These are phyloP conservation scores for Enteromius treurensis DNA, from an alignment of 2,797 vertebrate genomes.

Conservation along the genomic window DNA sequence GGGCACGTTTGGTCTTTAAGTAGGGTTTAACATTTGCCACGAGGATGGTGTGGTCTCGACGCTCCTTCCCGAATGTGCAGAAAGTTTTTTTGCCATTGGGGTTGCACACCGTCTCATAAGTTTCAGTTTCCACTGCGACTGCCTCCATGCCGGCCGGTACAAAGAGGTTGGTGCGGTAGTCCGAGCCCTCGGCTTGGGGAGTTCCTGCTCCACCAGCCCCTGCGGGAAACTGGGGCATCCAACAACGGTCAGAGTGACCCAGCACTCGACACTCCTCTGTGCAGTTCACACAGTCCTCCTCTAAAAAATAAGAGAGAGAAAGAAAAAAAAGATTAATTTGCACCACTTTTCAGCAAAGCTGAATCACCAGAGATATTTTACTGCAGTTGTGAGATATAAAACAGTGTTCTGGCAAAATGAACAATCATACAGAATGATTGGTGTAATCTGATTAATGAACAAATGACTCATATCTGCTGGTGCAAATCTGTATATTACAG, in stretches of 20 bases:
- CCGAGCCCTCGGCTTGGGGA: slow-evolving; percentile 95
- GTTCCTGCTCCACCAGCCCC: slow-evolving; percentile 65
- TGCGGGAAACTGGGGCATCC: slow-evolving; percentile 98
- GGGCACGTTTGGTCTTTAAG: slow-evolving; percentile 98
- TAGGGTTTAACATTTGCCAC: slow-evolving; percentile 99
- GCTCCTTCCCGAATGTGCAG: slow-evolving; percentile 99
- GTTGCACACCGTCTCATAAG: slow-evolving; percentile 94
- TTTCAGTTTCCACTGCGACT: slow-evolving; percentile 89
- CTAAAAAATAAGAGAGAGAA: slow-evolving; percentile 72
- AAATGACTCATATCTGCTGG: background rate
- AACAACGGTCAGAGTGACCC: slow-evolving; percentile 99
- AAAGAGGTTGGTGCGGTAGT: slow-evolving; percentile 99
- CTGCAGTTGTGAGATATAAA: background rate
- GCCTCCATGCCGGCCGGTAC: slow-evolving; percentile 94
- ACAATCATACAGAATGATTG: background rate
- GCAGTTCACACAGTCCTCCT: slow-evolving; percentile 98
- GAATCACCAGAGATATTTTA: slow-evolving; percentile 11
- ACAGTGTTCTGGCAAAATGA: background rate
- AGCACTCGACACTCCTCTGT: slow-evolving; percentile 98
- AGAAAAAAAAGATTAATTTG: slow-evolving; percentile 38
- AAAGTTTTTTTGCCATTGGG: slow-evolving; percentile 99
- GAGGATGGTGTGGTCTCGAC: slow-evolving; percentile 98
- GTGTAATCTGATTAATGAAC: background rate
- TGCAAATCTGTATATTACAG: background rate
- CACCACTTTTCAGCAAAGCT: background rate